Percentiles rank a stretch among this genome's conserved stretches.
Conservation (phyloP, 2,888 invertebrate genomes). For the Crepidodera aurea region DNA sequence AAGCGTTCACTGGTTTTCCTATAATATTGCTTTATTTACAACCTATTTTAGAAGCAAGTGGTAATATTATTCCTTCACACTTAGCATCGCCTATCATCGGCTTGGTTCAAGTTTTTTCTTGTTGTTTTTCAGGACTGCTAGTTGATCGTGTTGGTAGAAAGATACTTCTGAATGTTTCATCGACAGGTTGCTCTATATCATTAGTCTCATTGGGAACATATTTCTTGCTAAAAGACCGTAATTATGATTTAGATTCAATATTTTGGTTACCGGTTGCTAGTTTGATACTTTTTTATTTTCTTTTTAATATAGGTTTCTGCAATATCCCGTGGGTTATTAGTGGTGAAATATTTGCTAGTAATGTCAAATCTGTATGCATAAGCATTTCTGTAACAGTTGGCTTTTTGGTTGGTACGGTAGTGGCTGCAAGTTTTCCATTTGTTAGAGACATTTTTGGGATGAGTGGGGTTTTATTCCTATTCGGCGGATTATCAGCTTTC, state of each 20-base stretch:
- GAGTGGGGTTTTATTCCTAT: conserved; percentile 32
- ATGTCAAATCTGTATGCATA: background rate
- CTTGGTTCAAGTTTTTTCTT: conserved; percentile 67
- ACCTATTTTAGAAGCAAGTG: conserved; percentile 67
- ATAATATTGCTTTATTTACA: conserved; percentile 80
- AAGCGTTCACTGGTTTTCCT: conserved; percentile 69
- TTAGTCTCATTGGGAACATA: background rate
- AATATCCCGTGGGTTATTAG: background rate
- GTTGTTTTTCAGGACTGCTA: background rate
- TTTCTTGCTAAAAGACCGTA: background rate
- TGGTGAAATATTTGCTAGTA: background rate
- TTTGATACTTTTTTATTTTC: background rate
- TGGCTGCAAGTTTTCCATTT: conserved; percentile 39
- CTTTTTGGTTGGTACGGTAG: conserved; percentile 33
- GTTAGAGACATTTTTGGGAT: conserved; percentile 26
- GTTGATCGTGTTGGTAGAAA: background rate
- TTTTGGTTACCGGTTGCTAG: background rate
- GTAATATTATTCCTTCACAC: conserved; percentile 62
- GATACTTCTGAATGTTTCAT: background rate
- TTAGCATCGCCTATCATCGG: conserved; percentile 79
- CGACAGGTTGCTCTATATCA: background rate
- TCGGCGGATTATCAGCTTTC: conserved; percentile 1
- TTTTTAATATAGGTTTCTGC: background rate
- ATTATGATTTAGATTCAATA: background rate
- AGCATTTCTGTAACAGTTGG: conserved; percentile 2